These are phyloP conservation scores for Sterrhoptilus dennistouni DNA, from an alignment of 2,113 vertebrate species.

Conservation along the genomic window DNA sequence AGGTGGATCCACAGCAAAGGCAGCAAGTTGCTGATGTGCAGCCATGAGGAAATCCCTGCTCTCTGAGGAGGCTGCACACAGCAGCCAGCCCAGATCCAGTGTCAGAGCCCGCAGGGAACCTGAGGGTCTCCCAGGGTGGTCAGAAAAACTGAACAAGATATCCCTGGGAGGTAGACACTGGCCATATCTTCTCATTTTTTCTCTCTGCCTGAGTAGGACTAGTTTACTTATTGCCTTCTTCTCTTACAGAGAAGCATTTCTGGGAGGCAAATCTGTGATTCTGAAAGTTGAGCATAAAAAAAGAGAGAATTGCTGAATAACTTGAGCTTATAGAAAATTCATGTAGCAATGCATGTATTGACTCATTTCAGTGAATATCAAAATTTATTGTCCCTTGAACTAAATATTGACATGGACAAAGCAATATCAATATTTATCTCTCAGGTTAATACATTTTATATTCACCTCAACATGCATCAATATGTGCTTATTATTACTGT, in stretches of 20 bases:
- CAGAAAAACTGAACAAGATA: not conserved
- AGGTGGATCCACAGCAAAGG: not conserved
- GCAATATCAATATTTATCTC: constrained; percentile 58
- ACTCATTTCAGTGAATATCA: constrained; percentile 14
- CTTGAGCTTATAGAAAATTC: constrained; percentile 1
- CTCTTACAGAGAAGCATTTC: not conserved
- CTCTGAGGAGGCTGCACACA: not conserved
- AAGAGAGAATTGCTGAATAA: not conserved
- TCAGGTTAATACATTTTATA: constrained; percentile 58
- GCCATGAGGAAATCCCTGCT: not conserved
- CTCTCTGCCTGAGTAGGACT: not conserved
- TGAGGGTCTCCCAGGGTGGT: not conserved
- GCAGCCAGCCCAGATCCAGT: not conserved
- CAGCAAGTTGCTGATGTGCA: not conserved
- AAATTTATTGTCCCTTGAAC: constrained; percentile 53
- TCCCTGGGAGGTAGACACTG: not conserved
- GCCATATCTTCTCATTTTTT: not conserved
- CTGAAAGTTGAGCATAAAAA: not conserved
- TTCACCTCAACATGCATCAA: constrained; percentile 36
- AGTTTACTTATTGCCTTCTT: not conserved
- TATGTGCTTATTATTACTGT: constrained; percentile 46
- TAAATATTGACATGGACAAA: constrained; percentile 59
- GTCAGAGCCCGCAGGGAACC: not conserved
- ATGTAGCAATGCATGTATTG: not conserved
- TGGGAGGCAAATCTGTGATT: not conserved